Evolutionary conservation across 1,140 invertebrate species (phyloP), one percentile per base, ranked within the genome.

Genomic region (Linepithema humile): DNA sequence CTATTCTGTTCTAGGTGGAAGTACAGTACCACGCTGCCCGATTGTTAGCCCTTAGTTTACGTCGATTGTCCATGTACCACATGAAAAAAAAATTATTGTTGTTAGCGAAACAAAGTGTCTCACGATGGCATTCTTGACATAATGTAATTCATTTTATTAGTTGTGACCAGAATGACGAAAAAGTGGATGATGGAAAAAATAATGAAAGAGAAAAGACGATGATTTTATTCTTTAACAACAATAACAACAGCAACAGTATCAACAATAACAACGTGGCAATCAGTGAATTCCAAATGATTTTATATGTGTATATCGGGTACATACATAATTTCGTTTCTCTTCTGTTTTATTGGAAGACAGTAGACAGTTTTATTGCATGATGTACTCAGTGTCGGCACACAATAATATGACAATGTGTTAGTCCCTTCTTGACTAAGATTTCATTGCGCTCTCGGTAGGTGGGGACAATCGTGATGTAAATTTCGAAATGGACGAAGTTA

Each of bases 21-120:
- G 75, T 89, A 91, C 78, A 92, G 83, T 92, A 91, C 85, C 91
- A 93, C 89, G 93, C 92, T 94, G 92, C 93, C 93, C 93, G 91
- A 92, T 91, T 92, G 90, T 94, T 94, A 94, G 92, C 91, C 90
- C 93, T 93, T 93, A 94, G 91, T 94, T 94, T 92, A 93, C 92
- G 90, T 93, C 93, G 90, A 91, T 92, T 94, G 91, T 92, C 92
- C 92, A 91, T 92, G 93, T 88, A 93, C 82, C 93, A 92, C 89
- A 90, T 88, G 83, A 92, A 92, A 91, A 92, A 92, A 91, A 93
- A 94, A 92, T 93, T 93, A 91, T 92, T 90, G 90, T 94, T 93
- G 90, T 92, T 94, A 93, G 91, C 86, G 89, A 90, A 89, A 87
- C 83, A 62, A 90, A 88, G 90, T 89, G 87, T 92, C 83, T 91